These are phyloP conservation scores for Pyrgus malvae DNA, from an alignment of 2,888 invertebrate genomes.

Conservation along the genomic window DNA sequence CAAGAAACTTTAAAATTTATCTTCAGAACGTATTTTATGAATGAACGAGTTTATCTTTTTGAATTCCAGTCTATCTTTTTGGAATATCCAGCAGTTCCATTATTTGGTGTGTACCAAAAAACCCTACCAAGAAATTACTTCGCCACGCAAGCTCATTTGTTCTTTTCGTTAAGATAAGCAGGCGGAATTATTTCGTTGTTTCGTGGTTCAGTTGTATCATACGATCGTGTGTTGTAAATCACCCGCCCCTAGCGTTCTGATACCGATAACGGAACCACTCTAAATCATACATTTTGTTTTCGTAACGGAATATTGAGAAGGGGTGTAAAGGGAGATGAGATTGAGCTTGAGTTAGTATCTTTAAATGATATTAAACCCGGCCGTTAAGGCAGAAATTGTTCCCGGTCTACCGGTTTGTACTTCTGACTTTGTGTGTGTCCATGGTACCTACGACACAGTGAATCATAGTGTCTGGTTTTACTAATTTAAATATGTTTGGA, in stretches of 20 bases:
- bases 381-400: too few species aligned
- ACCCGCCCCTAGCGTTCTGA: slow-evolving; percentile 62
- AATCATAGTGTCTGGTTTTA: too few species aligned
- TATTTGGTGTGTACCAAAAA: not conserved
- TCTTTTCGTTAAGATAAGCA: slow-evolving; percentile 19
- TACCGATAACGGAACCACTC: slow-evolving; percentile 64
- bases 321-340: slow-evolving; percentile 39
- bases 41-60: too few species aligned
- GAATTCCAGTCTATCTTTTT: too few species aligned
- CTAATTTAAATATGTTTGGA: too few species aligned
- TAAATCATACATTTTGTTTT: slow-evolving; percentile 77
- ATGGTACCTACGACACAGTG: too few species aligned
- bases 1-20: too few species aligned
- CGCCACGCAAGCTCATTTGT: not conserved
- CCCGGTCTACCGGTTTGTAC: too few species aligned
- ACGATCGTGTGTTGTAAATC: slow-evolving; percentile 63
- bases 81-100: too few species aligned
- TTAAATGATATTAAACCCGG: too few species aligned
- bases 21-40: too few species aligned
- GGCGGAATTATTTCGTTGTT: slow-evolving; percentile 18
- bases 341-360: not conserved
- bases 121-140: not conserved
- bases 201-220: slow-evolving; percentile 34
- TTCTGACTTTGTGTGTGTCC: too few species aligned
- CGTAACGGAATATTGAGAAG: slow-evolving; percentile 46